These are phyloP conservation scores for Caenorhabditis sinica DNA, from an alignment of 2,888 invertebrate genomes.

Conservation along the genomic window DNA sequence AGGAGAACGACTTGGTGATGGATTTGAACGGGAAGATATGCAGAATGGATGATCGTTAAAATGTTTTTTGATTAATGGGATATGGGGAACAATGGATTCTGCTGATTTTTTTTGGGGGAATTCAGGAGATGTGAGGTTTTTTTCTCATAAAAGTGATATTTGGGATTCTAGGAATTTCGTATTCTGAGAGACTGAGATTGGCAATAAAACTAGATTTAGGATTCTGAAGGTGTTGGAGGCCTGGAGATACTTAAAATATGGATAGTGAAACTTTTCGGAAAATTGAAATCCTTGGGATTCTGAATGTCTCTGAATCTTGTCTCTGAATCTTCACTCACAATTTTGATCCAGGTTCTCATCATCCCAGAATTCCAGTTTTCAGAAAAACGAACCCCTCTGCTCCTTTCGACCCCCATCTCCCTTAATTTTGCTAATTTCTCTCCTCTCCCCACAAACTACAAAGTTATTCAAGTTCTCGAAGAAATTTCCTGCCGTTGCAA, in stretches of 20 bases:
- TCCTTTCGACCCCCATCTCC: not conserved
- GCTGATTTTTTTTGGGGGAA: not conserved
- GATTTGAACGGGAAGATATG: conserved; percentile 13
- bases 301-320: too few relatives aligned
- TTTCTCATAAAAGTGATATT: too few relatives aligned
- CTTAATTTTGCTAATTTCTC: not conserved
- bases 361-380: not conserved
- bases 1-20: conserved; percentile 8
- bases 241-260: too few relatives aligned
- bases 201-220: too few relatives aligned
- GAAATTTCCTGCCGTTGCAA: not conserved
- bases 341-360: not conserved
- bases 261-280: too few relatives aligned
- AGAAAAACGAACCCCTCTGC: not conserved
- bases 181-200: too few relatives aligned
- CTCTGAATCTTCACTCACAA: not conserved
- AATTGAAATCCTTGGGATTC: too few relatives aligned
- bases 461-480: not conserved
- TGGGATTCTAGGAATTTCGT: too few relatives aligned
- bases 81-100: not conserved
- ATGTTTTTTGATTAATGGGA: conserved; percentile 28
- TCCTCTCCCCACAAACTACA: not conserved
- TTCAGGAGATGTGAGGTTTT: not conserved
- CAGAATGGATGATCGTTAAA: conserved; percentile 7
- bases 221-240: too few relatives aligned